Base-by-base conservation (phyloP, 2,888 invertebrate species). In the Nemurella pictetii region DNA sequence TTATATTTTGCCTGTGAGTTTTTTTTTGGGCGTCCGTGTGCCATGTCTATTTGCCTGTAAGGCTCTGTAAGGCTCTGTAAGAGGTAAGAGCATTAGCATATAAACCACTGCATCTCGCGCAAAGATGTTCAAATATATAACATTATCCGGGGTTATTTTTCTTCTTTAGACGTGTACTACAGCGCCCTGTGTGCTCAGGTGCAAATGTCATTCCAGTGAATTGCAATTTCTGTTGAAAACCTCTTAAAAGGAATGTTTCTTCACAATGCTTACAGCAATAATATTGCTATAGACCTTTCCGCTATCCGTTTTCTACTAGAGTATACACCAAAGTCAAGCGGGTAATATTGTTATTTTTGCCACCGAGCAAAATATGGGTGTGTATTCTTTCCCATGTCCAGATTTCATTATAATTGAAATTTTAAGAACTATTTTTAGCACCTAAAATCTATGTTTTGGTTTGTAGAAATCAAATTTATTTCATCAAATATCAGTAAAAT, bases 141-240 rank as follows among this genome's bases (percentile, higher is more conserved):
- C 20, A 55, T 55, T 55, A 55, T 55, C 55, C 55, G 55, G 55
- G 55, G 55, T 55, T 55, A 55, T 20, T 55, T 55, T 20, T 3
- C 20, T 20, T 55, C 55, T 55, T 55, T 55, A 55, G 55, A 20
- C 55, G 55, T 55, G 15, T 55, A 15, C 15, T 55, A 15, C 15
- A 20, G 55, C 55, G 55, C 55, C 55, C 55, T 55, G 55, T 20
- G 55, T 20, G 55, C 78, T 78, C 78, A 78, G 78, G 78, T 78
- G 78, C 78, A 78, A 78, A 78, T 78, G 78, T 78, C 78, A 78
- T 78, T 20, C 78, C 30, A 30, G 78, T 78, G 78, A 78, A 78
- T 78, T 78, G 78, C 78, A 78, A 78, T 78, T 78, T 30, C 20
- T 78, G 28, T 78, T 30, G 78, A 78, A 78, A 78, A n/a, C 78